Evolutionary conservation across 2,113 vertebrate species (phyloP).

Genomic region (Coreoperca whiteheadi): DNA sequence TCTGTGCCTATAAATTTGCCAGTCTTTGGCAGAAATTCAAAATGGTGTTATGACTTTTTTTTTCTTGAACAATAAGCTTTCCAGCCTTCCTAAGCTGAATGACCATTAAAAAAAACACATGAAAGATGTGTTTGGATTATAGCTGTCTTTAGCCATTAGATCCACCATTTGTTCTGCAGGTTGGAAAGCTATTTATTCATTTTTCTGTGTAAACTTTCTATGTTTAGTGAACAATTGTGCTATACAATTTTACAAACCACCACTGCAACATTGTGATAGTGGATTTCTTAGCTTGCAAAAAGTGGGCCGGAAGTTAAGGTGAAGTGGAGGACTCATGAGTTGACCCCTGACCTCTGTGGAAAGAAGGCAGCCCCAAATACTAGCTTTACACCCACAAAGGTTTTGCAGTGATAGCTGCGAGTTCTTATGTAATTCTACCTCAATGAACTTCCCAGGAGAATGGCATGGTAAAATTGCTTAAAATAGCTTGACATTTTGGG

Average conservation of each 20-base stretch:
- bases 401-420: constrained; percentile 14
- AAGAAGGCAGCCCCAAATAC: constrained; percentile 30
- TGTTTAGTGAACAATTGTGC: constrained; percentile 24
- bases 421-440: constrained; percentile 54
- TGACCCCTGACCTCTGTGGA: constrained; percentile 75
- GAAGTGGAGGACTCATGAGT: constrained; percentile 58
- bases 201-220: constrained; percentile 41
- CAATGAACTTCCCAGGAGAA: constrained; percentile 17
- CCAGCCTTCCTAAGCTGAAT: constrained; percentile 53
- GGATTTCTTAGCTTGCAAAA: constrained; percentile 14
- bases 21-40: constrained; percentile 50
- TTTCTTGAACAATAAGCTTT: constrained; percentile 55
- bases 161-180: constrained; percentile 55
- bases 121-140: constrained; percentile 46
- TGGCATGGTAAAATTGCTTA: constrained; percentile 6
- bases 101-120: constrained; percentile 57
- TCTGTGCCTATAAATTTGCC: constrained; percentile 56
- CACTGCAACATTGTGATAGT: constrained; percentile 3
- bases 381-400: neutral
- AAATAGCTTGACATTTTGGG: constrained; percentile 27
- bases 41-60: constrained; percentile 45
- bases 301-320: constrained; percentile 9
- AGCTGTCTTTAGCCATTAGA: constrained; percentile 49
- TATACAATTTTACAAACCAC: neutral
- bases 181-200: constrained; percentile 54